These are phyloP conservation scores for Anguilla japonica DNA, from an alignment of 2,113 vertebrate species.

Conservation along the genomic window DNA sequence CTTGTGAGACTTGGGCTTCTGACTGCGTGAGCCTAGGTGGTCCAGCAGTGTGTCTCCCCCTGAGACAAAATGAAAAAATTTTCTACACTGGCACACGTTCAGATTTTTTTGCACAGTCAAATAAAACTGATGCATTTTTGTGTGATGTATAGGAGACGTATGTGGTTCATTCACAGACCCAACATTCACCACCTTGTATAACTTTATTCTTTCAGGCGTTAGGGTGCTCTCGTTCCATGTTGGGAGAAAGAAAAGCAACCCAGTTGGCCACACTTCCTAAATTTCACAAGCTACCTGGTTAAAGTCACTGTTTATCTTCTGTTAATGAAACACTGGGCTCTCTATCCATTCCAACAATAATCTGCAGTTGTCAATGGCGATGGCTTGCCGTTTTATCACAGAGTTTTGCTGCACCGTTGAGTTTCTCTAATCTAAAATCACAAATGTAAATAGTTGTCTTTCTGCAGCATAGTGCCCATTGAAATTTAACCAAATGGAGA, in stretches of 20 bases:
- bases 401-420: not conserved
- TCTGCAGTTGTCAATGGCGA: constrained; percentile 23
- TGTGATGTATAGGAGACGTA: too few relatives aligned
- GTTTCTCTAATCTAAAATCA: not conserved
- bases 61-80: too few relatives aligned
- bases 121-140: too few relatives aligned
- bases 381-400: constrained; percentile 25
- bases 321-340: constrained; percentile 65
- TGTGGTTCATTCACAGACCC: too few relatives aligned
- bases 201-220: not conserved
- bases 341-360: not conserved
- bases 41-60: too few relatives aligned
- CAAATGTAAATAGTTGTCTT: not conserved
- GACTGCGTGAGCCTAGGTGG: too few relatives aligned
- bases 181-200: not conserved
- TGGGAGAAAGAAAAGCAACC: not conserved
- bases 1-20: too few relatives aligned
- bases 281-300: constrained; percentile 58
- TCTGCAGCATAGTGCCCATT: not conserved
- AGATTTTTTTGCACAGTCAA: too few relatives aligned
- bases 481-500: not conserved
- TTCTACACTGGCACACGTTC: too few relatives aligned
- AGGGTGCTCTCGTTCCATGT: not conserved
- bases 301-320: constrained; percentile 69
- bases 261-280: not conserved